Base-by-base conservation (phyloP, 1,140 invertebrate species). In the Prorops nasuta region DNA sequence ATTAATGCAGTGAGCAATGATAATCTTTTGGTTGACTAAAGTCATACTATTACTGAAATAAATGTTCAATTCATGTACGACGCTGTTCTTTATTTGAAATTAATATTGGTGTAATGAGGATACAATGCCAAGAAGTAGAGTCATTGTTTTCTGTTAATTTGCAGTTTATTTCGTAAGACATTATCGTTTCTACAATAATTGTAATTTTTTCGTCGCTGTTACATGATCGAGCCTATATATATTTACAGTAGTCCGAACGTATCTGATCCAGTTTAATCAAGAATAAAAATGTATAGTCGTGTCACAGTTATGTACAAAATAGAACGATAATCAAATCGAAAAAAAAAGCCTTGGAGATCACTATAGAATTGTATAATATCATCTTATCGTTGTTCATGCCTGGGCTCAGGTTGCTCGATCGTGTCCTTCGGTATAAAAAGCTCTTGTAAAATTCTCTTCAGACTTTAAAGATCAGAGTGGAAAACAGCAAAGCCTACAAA, bases 161-260 rank as follows among this genome's bases (percentile, higher is more conserved):
- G 66, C 52, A 66, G 47, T 67, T 69, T 70, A 70, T 70, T 72
- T 68, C 55, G 51, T 64, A 69, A 72, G 69, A 72, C 66, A 71
- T 66, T 54, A 55, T 71, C 58, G 55, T 67, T 71, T 66, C 68
- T 72, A 72, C 69, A 71, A 51, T 69, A 72, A 72, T 69, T 60
- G 51, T 69, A 69, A 68, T 70, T 69, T 63, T 58, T 66, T 67
- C 45, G 57, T 52, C 44, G 46, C 59, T 56, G 44, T 63, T 63
- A 57, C 53, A 55, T 67, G 54, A 66, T 60, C 46, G 60, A 67
- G 54, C 46, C 53, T 62, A 62, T 63, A 47, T 67, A 66, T 64
- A 46, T 67, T 6, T 10, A 66, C 63, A 67, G 57, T 70, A 71
- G 56, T 66, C 41, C 63, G 58, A 69, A 69, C 60, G 61, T 48